A percentile compares a stretch with the other conserved stretches of the same genome.
phyloP scores from a whole-genome alignment of 2,888 invertebrate species.

The Ceriagrion tenellum region DNA sequence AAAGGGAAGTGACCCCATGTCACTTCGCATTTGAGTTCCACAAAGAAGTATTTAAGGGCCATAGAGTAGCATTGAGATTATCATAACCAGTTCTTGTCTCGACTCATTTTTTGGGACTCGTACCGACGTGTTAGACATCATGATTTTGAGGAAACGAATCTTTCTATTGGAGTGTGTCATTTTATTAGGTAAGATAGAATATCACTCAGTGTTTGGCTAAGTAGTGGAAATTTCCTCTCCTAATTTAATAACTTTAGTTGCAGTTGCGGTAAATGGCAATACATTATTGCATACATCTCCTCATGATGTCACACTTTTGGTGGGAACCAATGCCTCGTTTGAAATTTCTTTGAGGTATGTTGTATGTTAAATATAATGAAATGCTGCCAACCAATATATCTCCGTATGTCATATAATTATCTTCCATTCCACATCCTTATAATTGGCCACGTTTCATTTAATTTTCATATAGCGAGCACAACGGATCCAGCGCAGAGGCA shows the following conservation, averaged over 20 bases:
- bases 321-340: neutral
- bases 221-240: neutral
- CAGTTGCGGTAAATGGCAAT: neutral
- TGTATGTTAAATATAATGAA: neutral
- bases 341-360: constrained; percentile 43
- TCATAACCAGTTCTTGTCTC: neutral
- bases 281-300: neutral
- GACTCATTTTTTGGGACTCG: neutral
- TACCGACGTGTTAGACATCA: neutral
- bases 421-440: too few species aligned
- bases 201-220: neutral
- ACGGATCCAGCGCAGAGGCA: constrained; percentile 17
- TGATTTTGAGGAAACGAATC: neutral
- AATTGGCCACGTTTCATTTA: neutral
- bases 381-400: neutral
- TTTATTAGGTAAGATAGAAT: neutral
- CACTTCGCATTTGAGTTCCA: constrained; percentile 26
- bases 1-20: constrained; percentile 49
- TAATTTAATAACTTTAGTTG: neutral
- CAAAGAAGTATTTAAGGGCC: neutral
- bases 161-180: neutral
- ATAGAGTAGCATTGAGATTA: neutral
- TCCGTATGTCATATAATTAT: too few species aligned
- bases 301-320: neutral
- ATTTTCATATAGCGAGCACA: neutral